Base-by-base conservation (phyloP, 2,113 vertebrate species). In the Cromileptes altivelis region DNA sequence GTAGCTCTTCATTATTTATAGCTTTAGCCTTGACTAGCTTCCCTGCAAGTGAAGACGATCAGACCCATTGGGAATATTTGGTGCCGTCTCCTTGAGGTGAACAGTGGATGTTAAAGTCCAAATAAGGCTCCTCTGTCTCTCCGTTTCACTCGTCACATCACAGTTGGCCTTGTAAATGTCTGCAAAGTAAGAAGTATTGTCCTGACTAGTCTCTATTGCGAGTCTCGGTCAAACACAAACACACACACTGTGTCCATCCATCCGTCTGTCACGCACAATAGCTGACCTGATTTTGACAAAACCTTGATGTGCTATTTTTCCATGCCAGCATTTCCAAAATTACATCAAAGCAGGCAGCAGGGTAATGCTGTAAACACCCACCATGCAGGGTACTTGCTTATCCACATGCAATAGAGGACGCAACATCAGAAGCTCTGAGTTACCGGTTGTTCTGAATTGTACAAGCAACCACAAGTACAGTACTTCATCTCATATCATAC, bases 1-100 rank as follows among this genome's bases (percentile, higher is more conserved):
- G 47, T 23, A 19, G 33, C 70, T 10, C 47, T 71, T 70, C 4
- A 83, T 77, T 75, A 82, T 82, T 88, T 50, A 77, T 61, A 56
- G 19, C 75, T 55, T 19, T 17, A 15, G 23, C 30, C 15, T 56
- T 49, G 23, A 81, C 47, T 47, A 25, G 15, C 70, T 62, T 82
- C 45, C 27, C 52, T 68, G 49, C 6, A 55, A 6, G 19, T 30
- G 76, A 81, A 86, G 23, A 75, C 3, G 4, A 67, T 71, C 17
- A 74, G 5, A 50, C 12, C 60, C 19, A 25, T 14, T 45, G n/a
- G 23, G 23, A 37, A 72, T 67, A 62, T 58, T 58, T 53, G 49
- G 17, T 37, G 47, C 10, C 8, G 4, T 40, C 52, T 70, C 53
- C 17, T 47, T 30, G 53, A 70, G 33, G 13, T 72, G 40, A 75